Evolutionary conservation across 2,113 vertebrate genomes (phyloP), one percentile per base, ranked within the genome.

Genomic region (Petromus typicus): DNA sequence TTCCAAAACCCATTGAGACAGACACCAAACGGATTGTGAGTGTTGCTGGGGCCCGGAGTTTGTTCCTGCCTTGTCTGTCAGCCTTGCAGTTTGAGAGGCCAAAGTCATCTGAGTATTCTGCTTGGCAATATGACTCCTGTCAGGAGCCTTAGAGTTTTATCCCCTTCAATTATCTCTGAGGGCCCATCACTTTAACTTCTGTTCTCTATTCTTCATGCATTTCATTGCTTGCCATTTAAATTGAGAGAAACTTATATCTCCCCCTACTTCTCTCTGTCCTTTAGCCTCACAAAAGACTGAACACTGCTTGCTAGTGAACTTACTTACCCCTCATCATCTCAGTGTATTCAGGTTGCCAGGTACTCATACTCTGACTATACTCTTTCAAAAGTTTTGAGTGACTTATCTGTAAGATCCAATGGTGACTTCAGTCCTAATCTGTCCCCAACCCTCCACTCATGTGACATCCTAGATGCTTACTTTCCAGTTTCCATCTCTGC

Each of bases 1-100:
- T 34, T 78, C 51, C 91, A 56, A 51, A 90, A 54, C 45, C 83
- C 51, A n/a, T 37, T 37, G 40, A 89, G 83, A 54, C 79, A 34
- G 79, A 67, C 22, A 45, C 18, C 45, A 37, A 34, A 56, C 17
- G 48, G 64, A 64, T 18, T 59, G 48, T 64, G 57, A 56, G n/a
- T 18, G 34, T 81, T 56, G 37, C n/a, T 59, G 5, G 17, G 30
- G 30, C 40, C 2, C 3, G 23, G 37, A 7, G 20, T 40, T 45
- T 59, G 37, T 63, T 45, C 5, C n/a, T 40, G 3, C 18, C 17
- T 78, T 59, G 54, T 43, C 64, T 45, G 45, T 63, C 40, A 22
- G 43, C 63, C 54, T 22, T 27, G 9, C 9, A 30, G 3, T 48
- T 66, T 89, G 89, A 63, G 93, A 80, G 56, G 45, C 48, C 1